Evolutionary conservation across 2,113 vertebrate species (phyloP).

Genomic region (Conger conger): DNA sequence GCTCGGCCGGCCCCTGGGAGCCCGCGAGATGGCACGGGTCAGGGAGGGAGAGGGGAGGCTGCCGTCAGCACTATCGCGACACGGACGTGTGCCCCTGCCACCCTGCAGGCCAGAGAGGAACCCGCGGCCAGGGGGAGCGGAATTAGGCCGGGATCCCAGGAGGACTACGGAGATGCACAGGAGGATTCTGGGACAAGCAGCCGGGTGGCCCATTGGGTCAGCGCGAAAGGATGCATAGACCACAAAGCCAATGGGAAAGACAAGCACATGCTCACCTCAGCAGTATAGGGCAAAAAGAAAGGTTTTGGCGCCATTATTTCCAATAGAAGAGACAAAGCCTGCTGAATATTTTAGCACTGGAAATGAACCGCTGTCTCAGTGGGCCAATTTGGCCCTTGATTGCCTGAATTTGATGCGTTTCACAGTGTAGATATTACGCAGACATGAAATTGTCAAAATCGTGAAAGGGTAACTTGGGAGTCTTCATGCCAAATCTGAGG

Average conservation of each 20-base stretch:
- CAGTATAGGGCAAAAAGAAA: background rate
- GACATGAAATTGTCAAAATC: constrained; percentile 21
- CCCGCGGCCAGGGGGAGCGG: background rate
- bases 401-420: constrained; percentile 58
- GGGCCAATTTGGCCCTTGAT: constrained; percentile 62
- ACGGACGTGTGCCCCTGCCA: constrained; percentile 1
- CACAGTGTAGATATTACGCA: constrained; percentile 26
- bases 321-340: constrained; percentile 52
- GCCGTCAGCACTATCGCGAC: constrained; percentile 72
- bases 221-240: too few relatives aligned
- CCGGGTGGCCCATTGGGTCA: background rate
- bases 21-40: constrained; percentile 78
- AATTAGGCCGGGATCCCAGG: background rate
- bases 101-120: background rate
- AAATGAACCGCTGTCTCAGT: constrained; percentile 69
- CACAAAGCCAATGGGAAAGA: background rate
- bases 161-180: background rate
- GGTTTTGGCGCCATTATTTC: constrained; percentile 46
- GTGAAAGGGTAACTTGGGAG: constrained; percentile 58
- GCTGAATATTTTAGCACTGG: constrained; percentile 72
- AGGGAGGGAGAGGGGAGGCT: constrained; percentile 69
- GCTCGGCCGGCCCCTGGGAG: constrained; percentile 81
- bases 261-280: background rate
- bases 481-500: constrained; percentile 46
- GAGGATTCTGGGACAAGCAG: background rate